A percentile compares a stretch with the other conserved stretches of the same genome.
Evolutionary conservation across 2,113 vertebrate genomes (phyloP).

Genomic region (Theristicus caerulescens): DNA sequence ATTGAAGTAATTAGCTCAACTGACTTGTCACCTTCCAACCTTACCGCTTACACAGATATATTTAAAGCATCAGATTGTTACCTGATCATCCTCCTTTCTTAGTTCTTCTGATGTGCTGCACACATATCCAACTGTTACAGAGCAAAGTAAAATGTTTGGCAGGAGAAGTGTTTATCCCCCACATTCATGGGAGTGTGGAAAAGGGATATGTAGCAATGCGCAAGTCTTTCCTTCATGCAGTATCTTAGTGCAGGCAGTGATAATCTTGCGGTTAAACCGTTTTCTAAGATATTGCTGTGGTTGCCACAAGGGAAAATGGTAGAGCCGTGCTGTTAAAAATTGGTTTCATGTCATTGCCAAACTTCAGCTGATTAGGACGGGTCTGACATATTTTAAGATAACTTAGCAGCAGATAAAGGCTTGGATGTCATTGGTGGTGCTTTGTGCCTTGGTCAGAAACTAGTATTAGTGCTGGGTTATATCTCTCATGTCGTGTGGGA

Average conservation of each 20-base stretch:
- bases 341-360: background rate
- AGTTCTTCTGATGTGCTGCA: background rate
- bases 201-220: background rate
- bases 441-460: background rate
- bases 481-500: background rate
- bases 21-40: background rate
- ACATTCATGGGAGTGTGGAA: background rate
- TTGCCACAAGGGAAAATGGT: background rate
- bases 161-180: background rate
- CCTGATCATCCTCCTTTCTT: background rate
- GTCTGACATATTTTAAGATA: background rate
- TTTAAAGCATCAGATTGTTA: background rate
- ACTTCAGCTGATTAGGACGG: background rate
- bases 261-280: background rate
- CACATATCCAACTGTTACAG: background rate
- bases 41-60: background rate
- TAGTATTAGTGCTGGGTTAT: background rate
- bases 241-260: background rate
- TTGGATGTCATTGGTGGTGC: background rate
- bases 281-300: background rate
- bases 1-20: background rate
- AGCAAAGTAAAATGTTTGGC: background rate
- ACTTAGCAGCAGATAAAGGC: background rate
- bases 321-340: background rate
- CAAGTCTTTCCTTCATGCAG: background rate